These are phyloP conservation scores for Caenorhabditis sp. DNA, from an alignment of 2,888 invertebrate genomes.

Conservation along the genomic window DNA sequence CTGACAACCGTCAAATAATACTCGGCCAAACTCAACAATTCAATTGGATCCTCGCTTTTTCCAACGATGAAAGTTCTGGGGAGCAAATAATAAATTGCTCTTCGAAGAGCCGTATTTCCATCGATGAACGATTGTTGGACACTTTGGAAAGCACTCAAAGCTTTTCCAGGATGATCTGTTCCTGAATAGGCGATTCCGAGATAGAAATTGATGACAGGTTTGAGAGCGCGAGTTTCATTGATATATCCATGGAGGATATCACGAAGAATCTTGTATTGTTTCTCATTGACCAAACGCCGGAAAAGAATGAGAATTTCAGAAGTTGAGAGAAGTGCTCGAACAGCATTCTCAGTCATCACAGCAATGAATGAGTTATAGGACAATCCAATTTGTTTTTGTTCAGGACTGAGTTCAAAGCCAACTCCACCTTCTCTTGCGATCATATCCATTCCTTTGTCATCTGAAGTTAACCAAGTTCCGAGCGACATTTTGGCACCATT, in stretches of 20 bases:
- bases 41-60: slow-evolving; percentile 20
- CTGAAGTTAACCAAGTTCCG: slow-evolving; percentile 32
- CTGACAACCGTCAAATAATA: slow-evolving; percentile 39
- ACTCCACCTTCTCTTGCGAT: slow-evolving; percentile 32
- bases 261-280: slow-evolving; percentile 18
- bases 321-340: slow-evolving; percentile 30
- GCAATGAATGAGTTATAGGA: slow-evolving; percentile 8
- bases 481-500: slow-evolving; percentile 37
- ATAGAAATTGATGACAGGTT: slow-evolving; percentile 50
- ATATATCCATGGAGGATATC: slow-evolving; percentile 30
- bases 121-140: slow-evolving; percentile 41
- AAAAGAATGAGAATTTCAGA: slow-evolving; percentile 29
- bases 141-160: slow-evolving; percentile 46
- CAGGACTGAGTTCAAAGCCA: slow-evolving; percentile 3
- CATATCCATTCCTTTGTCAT: slow-evolving; percentile 22
- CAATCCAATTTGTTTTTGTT: neutral
- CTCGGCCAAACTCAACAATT: slow-evolving; percentile 16
- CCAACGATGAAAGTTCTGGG: slow-evolving; percentile 11
- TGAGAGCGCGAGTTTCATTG: slow-evolving; percentile 27
- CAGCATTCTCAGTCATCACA: slow-evolving; percentile 16
- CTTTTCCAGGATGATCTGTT: slow-evolving; percentile 51
- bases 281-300: slow-evolving; percentile 11
- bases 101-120: slow-evolving; percentile 50
- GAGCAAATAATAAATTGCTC: slow-evolving; percentile 42
- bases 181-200: slow-evolving; percentile 59